Base-by-base conservation (phyloP, 2,888 invertebrate species). In the Aproaerema taeniolella region DNA sequence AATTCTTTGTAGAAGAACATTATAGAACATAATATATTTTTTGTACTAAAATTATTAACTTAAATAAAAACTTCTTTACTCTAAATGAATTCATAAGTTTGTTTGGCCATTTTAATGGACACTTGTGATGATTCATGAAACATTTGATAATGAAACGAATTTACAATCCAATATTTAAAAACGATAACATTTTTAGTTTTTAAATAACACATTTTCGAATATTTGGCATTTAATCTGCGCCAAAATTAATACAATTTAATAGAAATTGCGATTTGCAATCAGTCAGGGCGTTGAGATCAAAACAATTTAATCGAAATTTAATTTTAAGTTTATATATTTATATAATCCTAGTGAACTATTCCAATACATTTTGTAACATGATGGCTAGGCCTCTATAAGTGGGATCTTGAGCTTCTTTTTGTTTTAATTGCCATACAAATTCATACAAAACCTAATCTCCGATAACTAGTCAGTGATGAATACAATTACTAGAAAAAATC, bases 11-110 rank as follows among this genome's bases (percentile, higher is more conserved):
- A n/a, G n/a, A n/a, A n/a, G n/a, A n/a, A n/a, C n/a, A n/a, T n/a
- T 28, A 16, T 24, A 28, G 35, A 37, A 39, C 36, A 52, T 50
- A 55, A 54, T 55, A 33, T 53, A 58, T 61, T 53, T 61, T 82
- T 83, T 83, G 83, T 83, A 83, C 82, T 81, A 77, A 76, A 62
- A 59, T 59, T 71, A 66, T 69, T 53, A 76, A 77, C 71, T 64
- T 71, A 78, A 63, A 53, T 60, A 50, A 59, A 29, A 55, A 50
- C 52, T 57, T 62, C 45, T 41, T 57, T 58, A 59, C 42, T 49
- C 52, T 61, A 67, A 57, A 61, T 54, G 54, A 45, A 48, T 45
- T 45, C 45, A 47, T 53, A 60, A 47, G 39, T 49, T 42, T 42
- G 39, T 61, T 63, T 58, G 53, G 54, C 65, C 61, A 62, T 55